Evolutionary conservation across 2,888 invertebrate genomes (phyloP).

Genomic region (Copidosoma aretas): DNA sequence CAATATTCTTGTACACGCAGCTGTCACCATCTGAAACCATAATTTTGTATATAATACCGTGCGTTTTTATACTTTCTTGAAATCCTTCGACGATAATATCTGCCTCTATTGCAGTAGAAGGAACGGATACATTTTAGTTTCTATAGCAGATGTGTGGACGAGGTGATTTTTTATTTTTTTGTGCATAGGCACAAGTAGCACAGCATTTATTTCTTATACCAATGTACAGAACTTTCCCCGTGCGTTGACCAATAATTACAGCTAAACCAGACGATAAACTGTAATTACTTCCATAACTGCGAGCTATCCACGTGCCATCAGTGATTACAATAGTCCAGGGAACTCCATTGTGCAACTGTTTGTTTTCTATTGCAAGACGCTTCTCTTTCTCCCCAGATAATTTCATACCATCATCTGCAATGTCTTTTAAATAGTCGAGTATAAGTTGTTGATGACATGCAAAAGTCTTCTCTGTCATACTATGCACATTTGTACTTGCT

Average conservation of each 20-base stretch:
- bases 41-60: slow-evolving; percentile 39
- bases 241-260: slow-evolving; percentile 22
- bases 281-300: slow-evolving; percentile 30
- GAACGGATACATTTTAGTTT: slow-evolving; percentile 44
- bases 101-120: slow-evolving; percentile 46
- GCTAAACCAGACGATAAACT: slow-evolving; percentile 29
- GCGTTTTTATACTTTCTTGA: slow-evolving; percentile 29
- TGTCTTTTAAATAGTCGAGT: background rate
- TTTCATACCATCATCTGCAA: slow-evolving; percentile 21
- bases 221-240: slow-evolving; percentile 42
- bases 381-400: slow-evolving; percentile 28
- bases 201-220: slow-evolving; percentile 47
- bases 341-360: slow-evolving; percentile 15
- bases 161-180: slow-evolving; percentile 15
- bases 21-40: slow-evolving; percentile 50
- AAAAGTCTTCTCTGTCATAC: slow-evolving; percentile 28
- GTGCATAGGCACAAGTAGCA: slow-evolving; percentile 39
- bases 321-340: slow-evolving; percentile 24
- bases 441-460: slow-evolving; percentile 3
- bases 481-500: slow-evolving; percentile 30
- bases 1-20: slow-evolving; percentile 49
- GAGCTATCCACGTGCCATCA: slow-evolving; percentile 34
- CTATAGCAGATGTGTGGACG: slow-evolving; percentile 44
- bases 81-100: slow-evolving; percentile 37
- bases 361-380: slow-evolving; percentile 29